A percentile compares a stretch with the other conserved stretches of the same genome.
These are phyloP conservation scores for Oeneis ivallda DNA, from an alignment of 2,888 invertebrate genomes.

Conservation along the genomic window DNA sequence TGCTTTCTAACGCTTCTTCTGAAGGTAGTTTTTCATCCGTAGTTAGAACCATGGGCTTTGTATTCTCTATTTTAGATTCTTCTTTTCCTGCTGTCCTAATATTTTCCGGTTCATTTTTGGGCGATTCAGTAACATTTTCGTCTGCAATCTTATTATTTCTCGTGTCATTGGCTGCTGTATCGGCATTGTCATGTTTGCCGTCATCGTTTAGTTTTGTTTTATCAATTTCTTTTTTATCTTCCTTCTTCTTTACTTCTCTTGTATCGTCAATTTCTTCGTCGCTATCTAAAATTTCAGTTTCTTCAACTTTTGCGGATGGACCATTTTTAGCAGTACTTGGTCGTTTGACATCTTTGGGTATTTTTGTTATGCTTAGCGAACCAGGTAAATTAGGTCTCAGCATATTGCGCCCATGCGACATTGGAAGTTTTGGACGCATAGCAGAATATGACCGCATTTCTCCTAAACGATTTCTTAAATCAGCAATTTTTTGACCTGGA, in stretches of 20 bases:
- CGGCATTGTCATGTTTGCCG: conserved; percentile 12
- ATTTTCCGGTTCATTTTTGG: conserved; percentile 27
- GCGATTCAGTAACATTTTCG: conserved; percentile 6
- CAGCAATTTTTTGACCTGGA: conserved; percentile 70
- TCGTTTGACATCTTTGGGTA: conserved; percentile 61
- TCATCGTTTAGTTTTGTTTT: conserved; percentile 12
- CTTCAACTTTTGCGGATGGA: conserved; percentile 54
- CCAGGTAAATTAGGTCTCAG: conserved; percentile 65
- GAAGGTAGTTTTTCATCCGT: conserved; percentile 72
- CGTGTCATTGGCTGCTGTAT: conserved; percentile 27
- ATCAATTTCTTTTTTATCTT: background rate
- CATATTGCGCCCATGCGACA: conserved; percentile 53
- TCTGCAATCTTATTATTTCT: conserved; percentile 13
- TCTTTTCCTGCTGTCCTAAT: conserved; percentile 29
- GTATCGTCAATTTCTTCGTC: conserved; percentile 60
- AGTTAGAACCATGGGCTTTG: conserved; percentile 59
- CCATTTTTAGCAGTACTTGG: conserved; percentile 51
- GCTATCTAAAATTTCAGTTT: conserved; percentile 71
- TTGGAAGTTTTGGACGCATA: conserved; percentile 61
- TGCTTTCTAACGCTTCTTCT: conserved; percentile 66
- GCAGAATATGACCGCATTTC: conserved; percentile 62
- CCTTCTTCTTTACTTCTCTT: background rate
- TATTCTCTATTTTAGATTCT: conserved; percentile 17
- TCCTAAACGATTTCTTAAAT: conserved; percentile 65
- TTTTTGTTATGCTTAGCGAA: conserved; percentile 74